Evolutionary conservation across 2,797 vertebrate species (phyloP).

Genomic region (Lophius americanus): DNA sequence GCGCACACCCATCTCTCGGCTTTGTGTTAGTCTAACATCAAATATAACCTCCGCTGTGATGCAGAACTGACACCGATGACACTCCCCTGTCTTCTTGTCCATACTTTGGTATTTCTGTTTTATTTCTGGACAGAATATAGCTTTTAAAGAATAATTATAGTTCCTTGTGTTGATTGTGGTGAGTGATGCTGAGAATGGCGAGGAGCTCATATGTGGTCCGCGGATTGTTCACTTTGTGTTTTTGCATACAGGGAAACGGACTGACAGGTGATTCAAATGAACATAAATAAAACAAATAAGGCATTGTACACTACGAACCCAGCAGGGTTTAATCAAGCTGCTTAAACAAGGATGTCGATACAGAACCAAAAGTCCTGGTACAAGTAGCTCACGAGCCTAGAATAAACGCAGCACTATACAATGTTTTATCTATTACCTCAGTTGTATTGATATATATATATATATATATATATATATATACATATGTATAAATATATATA

Average conservation of each 20-base stretch:
- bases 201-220: conserved; percentile 40
- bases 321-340: conserved; percentile 60
- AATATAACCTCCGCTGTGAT: conserved; percentile 44
- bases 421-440: conserved; percentile 81
- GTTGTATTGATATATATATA: conserved; percentile 62
- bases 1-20: background rate
- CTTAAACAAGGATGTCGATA: conserved; percentile 50
- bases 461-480: no score
- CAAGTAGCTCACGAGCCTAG: conserved; percentile 52
- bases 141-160: conserved; percentile 33
- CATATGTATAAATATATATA: no score
- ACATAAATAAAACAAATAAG: conserved; percentile 15
- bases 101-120: conserved; percentile 28
- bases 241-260: conserved; percentile 51
- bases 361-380: conserved; percentile 70
- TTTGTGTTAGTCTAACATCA: conserved; percentile 42
- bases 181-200: conserved; percentile 36
- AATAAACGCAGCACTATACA: conserved; percentile 77
- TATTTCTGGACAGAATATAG: conserved; percentile 37
- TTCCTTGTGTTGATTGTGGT: conserved; percentile 51
- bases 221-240: conserved; percentile 57
- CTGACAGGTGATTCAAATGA: conserved; percentile 33
- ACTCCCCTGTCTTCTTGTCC: conserved; percentile 21
- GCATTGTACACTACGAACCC: conserved; percentile 38
- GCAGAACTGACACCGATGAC: conserved; percentile 41